phyloP scores from a whole-genome alignment of 2,888 invertebrate genomes.

The Rhamnusium bicolor region DNA sequence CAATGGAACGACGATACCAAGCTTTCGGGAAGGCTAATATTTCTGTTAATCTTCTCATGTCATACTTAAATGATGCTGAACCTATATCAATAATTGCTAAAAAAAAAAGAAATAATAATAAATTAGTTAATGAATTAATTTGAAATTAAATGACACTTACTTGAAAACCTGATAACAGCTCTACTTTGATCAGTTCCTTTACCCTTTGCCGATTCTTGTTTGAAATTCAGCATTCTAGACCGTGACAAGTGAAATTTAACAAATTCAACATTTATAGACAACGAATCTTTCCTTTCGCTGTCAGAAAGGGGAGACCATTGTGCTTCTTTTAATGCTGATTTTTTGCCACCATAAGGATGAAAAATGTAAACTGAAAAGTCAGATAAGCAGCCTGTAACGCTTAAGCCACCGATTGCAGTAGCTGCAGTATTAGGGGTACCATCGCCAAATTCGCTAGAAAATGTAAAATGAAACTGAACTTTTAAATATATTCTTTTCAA shows the following conservation, averaged over 20 bases:
- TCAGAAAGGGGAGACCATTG: constrained; percentile 92
- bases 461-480: neutral
- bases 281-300: constrained; percentile 93
- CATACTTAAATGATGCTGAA: constrained; percentile 97
- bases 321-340: constrained; percentile 83
- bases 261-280: constrained; percentile 97
- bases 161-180: constrained; percentile 94
- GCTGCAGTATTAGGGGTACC: constrained; percentile 73
- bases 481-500: neutral
- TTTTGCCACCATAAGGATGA: constrained; percentile 97
- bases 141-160: constrained; percentile 71
- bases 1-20: constrained; percentile 97
- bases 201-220: constrained; percentile 73
- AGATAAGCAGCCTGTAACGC: constrained; percentile 96
- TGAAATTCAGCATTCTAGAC: constrained; percentile 90
- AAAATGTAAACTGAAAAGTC: constrained; percentile 99
- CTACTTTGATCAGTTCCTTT: constrained; percentile 78
- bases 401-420: constrained; percentile 87
- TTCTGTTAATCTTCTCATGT: constrained; percentile 97
- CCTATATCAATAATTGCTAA: constrained; percentile 96
- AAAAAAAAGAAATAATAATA: constrained; percentile 38
- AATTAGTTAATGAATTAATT: no score
- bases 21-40: constrained; percentile 98
- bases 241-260: constrained; percentile 96
- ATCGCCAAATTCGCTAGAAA: constrained; percentile 73